phyloP scores from a whole-genome alignment of 2,113 vertebrate genomes.

The Cygnus atratus region DNA sequence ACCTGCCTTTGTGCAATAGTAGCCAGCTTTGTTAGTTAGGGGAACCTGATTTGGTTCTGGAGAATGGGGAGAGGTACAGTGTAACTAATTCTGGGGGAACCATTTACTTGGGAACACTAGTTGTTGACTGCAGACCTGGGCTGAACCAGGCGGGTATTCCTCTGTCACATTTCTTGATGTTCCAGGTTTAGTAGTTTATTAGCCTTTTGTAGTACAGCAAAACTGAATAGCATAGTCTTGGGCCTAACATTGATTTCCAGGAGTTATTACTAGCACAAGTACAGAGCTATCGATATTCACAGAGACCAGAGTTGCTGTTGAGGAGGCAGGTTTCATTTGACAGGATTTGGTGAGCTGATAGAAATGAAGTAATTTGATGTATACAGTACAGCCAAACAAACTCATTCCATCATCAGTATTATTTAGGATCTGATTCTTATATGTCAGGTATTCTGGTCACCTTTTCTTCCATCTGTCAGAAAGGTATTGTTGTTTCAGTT shows the following conservation, averaged over 20 bases:
- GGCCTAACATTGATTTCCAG: not conserved
- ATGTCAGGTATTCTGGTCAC: not conserved
- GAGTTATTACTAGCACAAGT: not conserved
- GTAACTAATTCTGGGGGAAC: not conserved
- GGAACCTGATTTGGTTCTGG: not conserved
- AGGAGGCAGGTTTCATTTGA: not conserved
- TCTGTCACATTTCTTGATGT: not conserved
- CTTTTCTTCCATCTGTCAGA: not conserved
- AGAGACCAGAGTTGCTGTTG: not conserved
- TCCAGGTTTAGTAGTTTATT: not conserved
- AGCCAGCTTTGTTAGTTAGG: not conserved
- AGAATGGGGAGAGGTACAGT: not conserved
- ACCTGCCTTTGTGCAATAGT: not conserved
- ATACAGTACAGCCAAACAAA: not conserved
- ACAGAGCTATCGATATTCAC: not conserved
- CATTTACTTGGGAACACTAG: not conserved
- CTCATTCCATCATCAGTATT: not conserved
- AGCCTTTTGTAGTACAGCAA: not conserved
- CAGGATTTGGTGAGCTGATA: not conserved
- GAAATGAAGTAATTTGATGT: not conserved
- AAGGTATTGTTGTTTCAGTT: not conserved
- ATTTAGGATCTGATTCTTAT: not conserved
- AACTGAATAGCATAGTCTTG: not conserved
- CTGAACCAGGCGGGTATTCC: not conserved
- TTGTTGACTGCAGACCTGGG: not conserved